A percentile compares a stretch with the other conserved stretches of the same genome.
phyloP scores from a whole-genome alignment of 2,113 vertebrate genomes.

The Oceanites oceanicus region DNA sequence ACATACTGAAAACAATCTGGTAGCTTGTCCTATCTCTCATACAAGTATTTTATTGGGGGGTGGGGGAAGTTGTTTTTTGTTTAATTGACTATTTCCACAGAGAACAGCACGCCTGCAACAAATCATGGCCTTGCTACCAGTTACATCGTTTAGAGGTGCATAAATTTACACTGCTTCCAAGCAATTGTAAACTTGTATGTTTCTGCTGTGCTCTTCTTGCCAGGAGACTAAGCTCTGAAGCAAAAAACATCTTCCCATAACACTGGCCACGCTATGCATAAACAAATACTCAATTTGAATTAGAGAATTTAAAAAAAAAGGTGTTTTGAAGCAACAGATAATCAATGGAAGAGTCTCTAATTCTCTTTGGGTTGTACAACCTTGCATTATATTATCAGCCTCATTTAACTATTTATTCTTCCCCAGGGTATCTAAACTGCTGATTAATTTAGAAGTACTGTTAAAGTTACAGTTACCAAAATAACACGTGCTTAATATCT shows the following conservation, averaged over 20 bases:
- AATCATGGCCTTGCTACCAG: neutral
- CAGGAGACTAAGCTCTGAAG: neutral
- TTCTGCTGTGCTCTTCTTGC: neutral
- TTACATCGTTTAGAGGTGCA: neutral
- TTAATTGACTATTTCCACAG: neutral
- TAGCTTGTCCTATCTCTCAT: neutral
- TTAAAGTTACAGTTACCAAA: neutral
- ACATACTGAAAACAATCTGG: neutral
- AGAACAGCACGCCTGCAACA: neutral
- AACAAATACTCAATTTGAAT: neutral
- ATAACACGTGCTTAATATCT: neutral
- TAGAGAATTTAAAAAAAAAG: neutral
- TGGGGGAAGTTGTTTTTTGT: rapidly evolving
- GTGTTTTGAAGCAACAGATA: slow-evolving; percentile 22
- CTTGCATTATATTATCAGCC: slow-evolving; percentile 1
- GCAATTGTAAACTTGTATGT: neutral
- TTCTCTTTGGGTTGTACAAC: neutral
- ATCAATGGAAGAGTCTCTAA: neutral
- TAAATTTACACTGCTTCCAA: neutral
- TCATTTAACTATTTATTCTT: slow-evolving; percentile 23
- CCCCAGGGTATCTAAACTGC: neutral
- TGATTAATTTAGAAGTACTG: neutral
- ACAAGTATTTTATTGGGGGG: rapidly evolving
- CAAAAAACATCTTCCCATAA: neutral
- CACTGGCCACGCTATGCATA: neutral